A percentile compares a stretch with the other conserved stretches of the same genome.
Conservation (phyloP, 2,888 invertebrate genomes). For the Oxyscelio sp. region DNA sequence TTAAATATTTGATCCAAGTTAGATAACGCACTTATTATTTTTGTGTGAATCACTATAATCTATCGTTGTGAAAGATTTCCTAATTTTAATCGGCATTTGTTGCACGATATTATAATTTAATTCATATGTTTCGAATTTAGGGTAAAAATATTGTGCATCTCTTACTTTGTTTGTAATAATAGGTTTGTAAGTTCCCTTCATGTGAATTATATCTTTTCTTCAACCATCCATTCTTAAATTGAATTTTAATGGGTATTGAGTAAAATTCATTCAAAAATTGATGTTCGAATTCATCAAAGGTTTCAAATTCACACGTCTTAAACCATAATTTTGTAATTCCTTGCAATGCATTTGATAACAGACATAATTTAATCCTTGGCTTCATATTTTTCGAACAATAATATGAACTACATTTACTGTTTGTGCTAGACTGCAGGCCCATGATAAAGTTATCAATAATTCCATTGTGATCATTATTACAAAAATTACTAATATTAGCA, state of each 20-base stretch:
- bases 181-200: not conserved
- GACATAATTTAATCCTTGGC: too few relatives aligned
- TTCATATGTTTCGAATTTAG: not conserved
- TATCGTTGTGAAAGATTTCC: not conserved
- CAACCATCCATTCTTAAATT: constrained; percentile 36
- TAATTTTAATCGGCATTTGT: not conserved
- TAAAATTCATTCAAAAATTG: constrained; percentile 44
- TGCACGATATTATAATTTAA: constrained; percentile 8
- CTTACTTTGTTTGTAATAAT: constrained; percentile 4
- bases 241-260: constrained; percentile 22
- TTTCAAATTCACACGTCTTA: too few relatives aligned
- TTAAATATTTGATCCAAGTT: not conserved
- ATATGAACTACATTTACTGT: too few relatives aligned
- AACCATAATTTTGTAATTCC: too few relatives aligned
- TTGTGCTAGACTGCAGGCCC: too few relatives aligned
- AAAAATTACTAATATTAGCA: too few relatives aligned
- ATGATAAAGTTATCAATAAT: too few relatives aligned
- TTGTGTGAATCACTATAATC: not conserved
- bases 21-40: not conserved
- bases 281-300: not conserved
- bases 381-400: too few relatives aligned
- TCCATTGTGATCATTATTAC: too few relatives aligned
- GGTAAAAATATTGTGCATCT: too few relatives aligned
- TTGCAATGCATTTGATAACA: too few relatives aligned
- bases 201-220: constrained; percentile 13